Base-by-base conservation (phyloP, 2,888 invertebrate genomes). In the Furcula furcula region DNA sequence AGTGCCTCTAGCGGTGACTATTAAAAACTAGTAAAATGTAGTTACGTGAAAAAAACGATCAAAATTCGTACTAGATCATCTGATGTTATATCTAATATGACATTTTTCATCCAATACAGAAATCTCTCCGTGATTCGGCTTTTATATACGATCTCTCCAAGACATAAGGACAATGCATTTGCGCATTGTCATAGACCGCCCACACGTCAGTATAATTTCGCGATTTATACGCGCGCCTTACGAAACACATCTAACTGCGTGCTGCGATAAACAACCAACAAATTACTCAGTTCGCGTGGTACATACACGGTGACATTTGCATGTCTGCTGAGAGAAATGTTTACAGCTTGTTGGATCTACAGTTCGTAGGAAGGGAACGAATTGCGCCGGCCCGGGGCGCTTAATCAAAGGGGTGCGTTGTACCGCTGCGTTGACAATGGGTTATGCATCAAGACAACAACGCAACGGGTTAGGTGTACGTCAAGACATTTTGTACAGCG, bases 131-230 rank as follows among this genome's bases (percentile, higher is more conserved):
- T n/a, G n/a, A n/a, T n/a, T n/a, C n/a, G n/a, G n/a, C n/a, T n/a
- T n/a, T n/a, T n/a, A n/a, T n/a, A n/a, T n/a, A n/a, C n/a, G n/a
- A n/a, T n/a, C n/a, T n/a, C n/a, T n/a, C n/a, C 50, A 49, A 47
- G 44, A 56, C 60, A 57, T 60, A 55, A 52, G 57, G 57, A 50
- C 64, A 58, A 70, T 66, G 64, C 72, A 66, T 79, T 80, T 72
- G 74, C 76, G 74, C 79, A 78, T 81, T 83, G 83, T 84, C 81
- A 78, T 77, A 80, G 70, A 74, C 70, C 82, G 69, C 86, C 85
- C 77, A 84, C 86, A 70, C 69, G 46, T 45, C 52, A 55, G 84
- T 75, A 87, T 87, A 86, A 86, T 85, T 81, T 73, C 73, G 68
- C 77, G 79, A 87, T 84, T 78, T 77, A 76, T 74, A 65, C 69